phyloP scores from a whole-genome alignment of 2,113 vertebrate genomes.

The Rhinolophus sinicus region DNA sequence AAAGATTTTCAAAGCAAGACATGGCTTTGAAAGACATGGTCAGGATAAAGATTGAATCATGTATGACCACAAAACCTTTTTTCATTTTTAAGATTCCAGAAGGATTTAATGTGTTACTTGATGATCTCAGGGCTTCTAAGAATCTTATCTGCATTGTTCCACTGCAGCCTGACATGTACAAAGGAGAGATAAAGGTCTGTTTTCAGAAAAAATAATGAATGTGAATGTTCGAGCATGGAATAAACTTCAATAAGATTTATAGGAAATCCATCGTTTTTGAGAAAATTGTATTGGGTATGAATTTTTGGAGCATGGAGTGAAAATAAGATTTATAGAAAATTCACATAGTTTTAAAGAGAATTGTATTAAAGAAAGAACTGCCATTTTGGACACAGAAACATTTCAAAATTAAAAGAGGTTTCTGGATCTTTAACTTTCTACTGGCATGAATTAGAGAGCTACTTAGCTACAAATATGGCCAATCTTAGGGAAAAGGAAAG shows the following conservation, averaged over 20 bases:
- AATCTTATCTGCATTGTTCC: background rate
- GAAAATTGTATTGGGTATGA: background rate
- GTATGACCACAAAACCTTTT: background rate
- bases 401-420: background rate
- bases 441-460: background rate
- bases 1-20: background rate
- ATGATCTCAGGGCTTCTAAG: background rate
- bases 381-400: background rate
- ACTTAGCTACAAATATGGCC: background rate
- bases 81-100: background rate
- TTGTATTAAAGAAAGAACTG: background rate
- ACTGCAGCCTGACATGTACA: background rate
- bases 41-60: background rate
- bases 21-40: too few species aligned
- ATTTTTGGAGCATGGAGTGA: background rate
- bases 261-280: background rate
- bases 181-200: background rate
- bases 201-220: background rate
- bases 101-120: background rate
- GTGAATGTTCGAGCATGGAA: background rate
- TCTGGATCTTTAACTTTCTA: background rate
- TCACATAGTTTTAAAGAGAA: conserved; percentile 7
- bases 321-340: conserved; percentile 5
- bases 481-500: background rate
- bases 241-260: conserved; percentile 3